Conservation (phyloP, 35 echinoderm and acorn worm species). For the Amphiura filiformis region DNA sequence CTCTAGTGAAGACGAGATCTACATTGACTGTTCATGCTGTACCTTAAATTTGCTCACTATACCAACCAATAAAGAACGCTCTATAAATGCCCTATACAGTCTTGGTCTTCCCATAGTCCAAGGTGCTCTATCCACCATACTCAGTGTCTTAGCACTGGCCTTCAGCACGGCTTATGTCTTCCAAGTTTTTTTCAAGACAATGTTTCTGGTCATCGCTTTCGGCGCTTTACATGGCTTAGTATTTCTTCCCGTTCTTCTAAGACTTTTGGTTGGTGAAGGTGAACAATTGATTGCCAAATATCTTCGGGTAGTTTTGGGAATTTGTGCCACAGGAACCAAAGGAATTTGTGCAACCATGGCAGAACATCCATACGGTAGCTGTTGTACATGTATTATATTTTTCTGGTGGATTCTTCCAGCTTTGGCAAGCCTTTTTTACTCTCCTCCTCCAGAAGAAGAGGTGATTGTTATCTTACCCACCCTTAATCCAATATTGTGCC, state of each 20-base stretch:
- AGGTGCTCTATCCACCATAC: constrained; percentile 50
- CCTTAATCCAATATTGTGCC: not conserved
- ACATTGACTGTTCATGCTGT: not conserved
- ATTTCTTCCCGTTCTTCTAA: constrained; percentile 69
- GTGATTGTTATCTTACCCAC: not conserved
- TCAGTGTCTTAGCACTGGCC: constrained; percentile 51
- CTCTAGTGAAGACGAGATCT: not conserved
- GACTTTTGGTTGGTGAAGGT: not conserved
- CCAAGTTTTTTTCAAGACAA: constrained; percentile 69
- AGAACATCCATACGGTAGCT: not conserved
- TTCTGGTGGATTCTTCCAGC: not conserved
- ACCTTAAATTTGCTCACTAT: not conserved
- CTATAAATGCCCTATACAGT: constrained; percentile 46
- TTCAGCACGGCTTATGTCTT: constrained; percentile 56
- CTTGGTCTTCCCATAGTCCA: constrained; percentile 68
- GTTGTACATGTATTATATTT: not conserved
- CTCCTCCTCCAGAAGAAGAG: not conserved
- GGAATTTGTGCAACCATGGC: not conserved
- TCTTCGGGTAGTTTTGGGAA: not conserved
- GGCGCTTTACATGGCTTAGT: constrained; percentile 78
- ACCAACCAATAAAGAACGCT: constrained; percentile 34
- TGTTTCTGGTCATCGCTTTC: constrained; percentile 71
- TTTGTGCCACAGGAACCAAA: not conserved
- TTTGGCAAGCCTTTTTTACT: not conserved
- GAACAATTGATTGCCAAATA: not conserved